Percentiles rank a stretch among this genome's conserved stretches.
These are phyloP conservation scores for Aspidiotus destructor DNA, from an alignment of 2,888 invertebrate genomes.

Conservation along the genomic window DNA sequence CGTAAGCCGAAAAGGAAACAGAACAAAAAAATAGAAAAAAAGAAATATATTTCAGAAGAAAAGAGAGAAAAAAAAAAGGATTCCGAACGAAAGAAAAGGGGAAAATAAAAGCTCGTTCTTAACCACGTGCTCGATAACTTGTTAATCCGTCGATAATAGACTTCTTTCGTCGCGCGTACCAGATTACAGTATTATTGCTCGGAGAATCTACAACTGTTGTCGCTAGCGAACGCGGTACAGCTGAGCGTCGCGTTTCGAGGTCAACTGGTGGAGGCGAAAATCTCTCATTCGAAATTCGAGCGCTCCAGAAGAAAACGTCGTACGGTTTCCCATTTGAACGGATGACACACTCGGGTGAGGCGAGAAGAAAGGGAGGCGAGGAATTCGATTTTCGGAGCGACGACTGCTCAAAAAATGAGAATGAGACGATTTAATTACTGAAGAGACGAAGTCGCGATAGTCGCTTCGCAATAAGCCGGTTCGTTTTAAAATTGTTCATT, in stretches of 20 bases:
- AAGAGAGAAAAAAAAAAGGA: background rate
- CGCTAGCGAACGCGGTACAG: background rate
- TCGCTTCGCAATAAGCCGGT: too few relatives aligned
- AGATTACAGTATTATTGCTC: background rate
- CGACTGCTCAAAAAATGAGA: background rate
- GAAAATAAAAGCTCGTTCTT: background rate
- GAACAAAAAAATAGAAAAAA: too few relatives aligned
- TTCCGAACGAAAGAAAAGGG: background rate
- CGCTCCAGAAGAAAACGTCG: background rate
- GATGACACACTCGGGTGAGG: background rate
- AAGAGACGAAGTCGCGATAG: background rate
- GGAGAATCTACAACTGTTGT: too few relatives aligned
- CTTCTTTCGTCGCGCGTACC: background rate
- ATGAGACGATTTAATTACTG: background rate
- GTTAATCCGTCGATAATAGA: constrained; percentile 4
- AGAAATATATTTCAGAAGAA: too few relatives aligned
- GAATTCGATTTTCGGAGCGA: background rate
- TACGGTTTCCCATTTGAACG: background rate
- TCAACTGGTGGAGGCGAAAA: constrained; percentile 4
- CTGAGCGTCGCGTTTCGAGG: constrained; percentile 4
- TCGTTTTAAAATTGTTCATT: too few relatives aligned
- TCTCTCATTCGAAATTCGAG: background rate
- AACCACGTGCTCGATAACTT: constrained; percentile 4
- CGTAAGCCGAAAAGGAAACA: too few relatives aligned
- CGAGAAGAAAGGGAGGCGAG: background rate